Evolutionary conservation across 2,113 vertebrate genomes (phyloP), one percentile per base, ranked within the genome.

Genomic region (Heliornis fulica): DNA sequence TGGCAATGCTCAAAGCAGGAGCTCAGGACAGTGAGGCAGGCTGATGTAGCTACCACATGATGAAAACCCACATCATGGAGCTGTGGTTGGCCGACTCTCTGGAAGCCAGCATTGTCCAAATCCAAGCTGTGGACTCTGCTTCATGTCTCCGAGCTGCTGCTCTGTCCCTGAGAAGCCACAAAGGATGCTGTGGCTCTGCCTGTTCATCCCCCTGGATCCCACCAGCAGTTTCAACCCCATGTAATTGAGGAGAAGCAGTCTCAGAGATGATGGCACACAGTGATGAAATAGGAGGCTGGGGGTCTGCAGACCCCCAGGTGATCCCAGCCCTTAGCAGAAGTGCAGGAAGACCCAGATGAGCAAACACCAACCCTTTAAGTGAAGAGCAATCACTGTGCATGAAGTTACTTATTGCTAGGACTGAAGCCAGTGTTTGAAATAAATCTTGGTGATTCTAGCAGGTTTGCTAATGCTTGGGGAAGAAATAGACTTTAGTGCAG

Each of bases 391-490:
- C 70, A 56, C 76, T 5, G 0, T 53, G 28, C 63, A 71, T 10
- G 1, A 7, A 60, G 57, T 60, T 93, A 43, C 71, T 91, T 86
- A 91, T 34, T 70, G 41, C 77, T 63, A 86, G 84, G 87, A 86
- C 57, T 61, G 63, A 53, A 80, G 91, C 81, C 88, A 86, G 88
- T 45, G 61, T 36, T 89, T 63, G 77, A 93, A 94, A 91, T 94
- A 83, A 89, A 93, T 93, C 93, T 91, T 41, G 10, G 63, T 53
- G 76, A 38, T 32, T 94, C 64, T 68, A 89, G 76, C 88, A 91
- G 81, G 53, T 91, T 48, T 83, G 77, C 84, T 93, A 89, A 91
- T 83, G 76, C 91, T 57, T 11, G 63, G 79, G 84, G 63, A 79
- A 94, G 84, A 57, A 57, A 65, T 8, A 85, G 91, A 38, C 71